phyloP scores from a whole-genome alignment of 1,140 invertebrate genomes.

The Phymastichus coffea region DNA sequence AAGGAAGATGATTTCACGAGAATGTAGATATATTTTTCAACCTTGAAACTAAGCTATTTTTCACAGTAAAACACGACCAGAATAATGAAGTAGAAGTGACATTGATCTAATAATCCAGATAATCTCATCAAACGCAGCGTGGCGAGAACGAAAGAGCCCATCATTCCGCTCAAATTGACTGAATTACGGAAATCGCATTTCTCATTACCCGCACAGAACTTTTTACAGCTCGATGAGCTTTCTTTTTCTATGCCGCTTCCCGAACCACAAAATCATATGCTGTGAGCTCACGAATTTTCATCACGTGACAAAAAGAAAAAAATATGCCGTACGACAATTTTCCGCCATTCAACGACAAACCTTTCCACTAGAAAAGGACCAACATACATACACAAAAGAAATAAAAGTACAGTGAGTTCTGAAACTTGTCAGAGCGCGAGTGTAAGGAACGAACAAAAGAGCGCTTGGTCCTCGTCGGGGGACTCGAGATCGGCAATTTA shows the following conservation, averaged over 20 bases:
- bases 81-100: too few relatives aligned
- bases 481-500: constrained; percentile 41
- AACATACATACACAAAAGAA: constrained; percentile 10
- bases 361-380: too few relatives aligned
- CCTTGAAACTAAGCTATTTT: too few relatives aligned
- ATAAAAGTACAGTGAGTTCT: constrained; percentile 23
- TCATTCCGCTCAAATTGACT: neutral
- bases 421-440: constrained; percentile 37
- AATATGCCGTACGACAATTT: constrained; percentile 42
- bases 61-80: too few relatives aligned
- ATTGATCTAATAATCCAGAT: too few relatives aligned
- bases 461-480: neutral
- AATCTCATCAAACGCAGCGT: too few relatives aligned
- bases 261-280: neutral
- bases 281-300: neutral
- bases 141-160: neutral
- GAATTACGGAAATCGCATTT: constrained; percentile 6
- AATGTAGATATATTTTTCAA: too few relatives aligned
- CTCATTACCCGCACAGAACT: neutral
- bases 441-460: constrained; percentile 36
- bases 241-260: too few relatives aligned
- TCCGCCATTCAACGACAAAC: constrained; percentile 41
- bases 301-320: constrained; percentile 1
- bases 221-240: constrained; percentile 4
- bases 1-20: too few relatives aligned